Evolutionary conservation across 2,797 vertebrate genomes (phyloP).

Genomic region (Notolepis coatsorum): DNA sequence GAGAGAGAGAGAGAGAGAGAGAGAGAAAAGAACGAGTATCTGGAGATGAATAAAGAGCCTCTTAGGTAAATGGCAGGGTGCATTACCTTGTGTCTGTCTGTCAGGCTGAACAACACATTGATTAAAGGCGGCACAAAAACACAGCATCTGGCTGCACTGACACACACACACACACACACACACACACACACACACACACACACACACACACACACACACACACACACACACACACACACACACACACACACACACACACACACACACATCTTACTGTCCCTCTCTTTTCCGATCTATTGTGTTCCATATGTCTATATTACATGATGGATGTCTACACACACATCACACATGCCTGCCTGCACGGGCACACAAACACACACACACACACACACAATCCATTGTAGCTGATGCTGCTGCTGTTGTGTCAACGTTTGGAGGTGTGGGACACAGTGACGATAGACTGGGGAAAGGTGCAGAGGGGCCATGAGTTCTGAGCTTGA

Average conservation of each 20-base stretch:
- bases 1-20: slow-evolving; percentile 32
- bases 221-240: not conserved
- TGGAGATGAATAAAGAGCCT: slow-evolving; percentile 56
- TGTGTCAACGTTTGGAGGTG: no score
- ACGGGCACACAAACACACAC: no score
- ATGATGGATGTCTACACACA: slow-evolving; percentile 34
- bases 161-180: slow-evolving; percentile 9
- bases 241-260: slow-evolving; percentile 5
- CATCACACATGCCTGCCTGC: no score
- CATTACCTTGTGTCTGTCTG: slow-evolving; percentile 61
- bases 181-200: not conserved
- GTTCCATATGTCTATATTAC: slow-evolving; percentile 20
- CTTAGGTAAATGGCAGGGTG: slow-evolving; percentile 62
- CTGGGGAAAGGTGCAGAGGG: no score
- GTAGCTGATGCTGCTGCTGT: no score
- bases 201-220: not conserved
- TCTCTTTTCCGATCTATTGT: slow-evolving; percentile 1
- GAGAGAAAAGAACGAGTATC: not conserved
- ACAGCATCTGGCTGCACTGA: slow-evolving; percentile 41
- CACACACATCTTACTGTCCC: not conserved
- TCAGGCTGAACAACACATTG: slow-evolving; percentile 65
- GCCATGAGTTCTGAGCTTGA: no score
- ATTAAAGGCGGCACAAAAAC: slow-evolving; percentile 62
- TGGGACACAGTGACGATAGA: no score
- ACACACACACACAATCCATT: no score